A percentile compares a stretch with the other conserved stretches of the same genome.
phyloP scores from a whole-genome alignment of 2,888 invertebrate genomes.

The Amiota communis region DNA sequence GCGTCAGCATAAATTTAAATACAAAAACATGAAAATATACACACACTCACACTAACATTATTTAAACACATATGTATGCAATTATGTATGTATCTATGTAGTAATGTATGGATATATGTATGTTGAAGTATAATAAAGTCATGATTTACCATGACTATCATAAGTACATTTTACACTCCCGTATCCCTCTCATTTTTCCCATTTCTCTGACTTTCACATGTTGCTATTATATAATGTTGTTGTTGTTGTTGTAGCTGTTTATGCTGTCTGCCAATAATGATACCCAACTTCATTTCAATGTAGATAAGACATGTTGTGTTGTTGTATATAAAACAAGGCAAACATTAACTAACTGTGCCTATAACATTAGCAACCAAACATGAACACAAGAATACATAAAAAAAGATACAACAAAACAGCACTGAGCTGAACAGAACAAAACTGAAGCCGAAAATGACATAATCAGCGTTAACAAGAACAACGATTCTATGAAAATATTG shows the following conservation, averaged over 20 bases:
- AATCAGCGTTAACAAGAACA: conserved; percentile 23
- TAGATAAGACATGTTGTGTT: conserved; percentile 12
- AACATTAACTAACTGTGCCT: conserved; percentile 9
- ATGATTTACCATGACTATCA: neutral
- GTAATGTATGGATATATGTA: neutral
- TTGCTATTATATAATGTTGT: too few species aligned
- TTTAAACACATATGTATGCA: conserved; percentile 1
- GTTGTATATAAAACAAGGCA: neutral
- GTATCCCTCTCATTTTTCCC: too few species aligned
- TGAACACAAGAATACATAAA: neutral
- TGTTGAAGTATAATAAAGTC: neutral
- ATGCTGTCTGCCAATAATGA: conserved; percentile 9
- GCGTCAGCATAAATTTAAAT: conserved; percentile 1
- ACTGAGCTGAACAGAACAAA: neutral
- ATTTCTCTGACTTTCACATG: too few species aligned
- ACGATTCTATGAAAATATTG: neutral
- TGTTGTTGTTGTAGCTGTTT: neutral
- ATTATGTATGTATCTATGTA: neutral
- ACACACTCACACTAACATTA: neutral
- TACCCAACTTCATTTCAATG: neutral
- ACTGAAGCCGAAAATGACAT: conserved; percentile 24
- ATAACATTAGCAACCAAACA: neutral
- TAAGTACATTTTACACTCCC: neutral
- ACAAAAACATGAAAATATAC: neutral
- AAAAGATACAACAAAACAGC: neutral